Conservation (phyloP, 2,113 vertebrate species). For the pig (Sus scrofa) region T2T-Sscrofa CM000815.6:121843501-121844000, state of each 20-base stretch:
- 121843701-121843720: neutral
- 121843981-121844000: no score
- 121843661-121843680: neutral
- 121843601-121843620: neutral
- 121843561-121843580: neutral
- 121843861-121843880: neutral
- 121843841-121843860: neutral
- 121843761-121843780: neutral
- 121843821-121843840: neutral
- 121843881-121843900: neutral
- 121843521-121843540: neutral
- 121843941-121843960: no score
- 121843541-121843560: neutral
- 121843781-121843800: neutral
- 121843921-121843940: no score
- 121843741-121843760: neutral
- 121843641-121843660: neutral
- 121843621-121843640: neutral
- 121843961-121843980: no score
- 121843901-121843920: no score
- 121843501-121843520: neutral
- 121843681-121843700: neutral
- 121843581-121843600: neutral
- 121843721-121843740: neutral
- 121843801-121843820: neutral